Conservation (phyloP, 2,113 vertebrate genomes). For the Sphyrna mokarran region DNA sequence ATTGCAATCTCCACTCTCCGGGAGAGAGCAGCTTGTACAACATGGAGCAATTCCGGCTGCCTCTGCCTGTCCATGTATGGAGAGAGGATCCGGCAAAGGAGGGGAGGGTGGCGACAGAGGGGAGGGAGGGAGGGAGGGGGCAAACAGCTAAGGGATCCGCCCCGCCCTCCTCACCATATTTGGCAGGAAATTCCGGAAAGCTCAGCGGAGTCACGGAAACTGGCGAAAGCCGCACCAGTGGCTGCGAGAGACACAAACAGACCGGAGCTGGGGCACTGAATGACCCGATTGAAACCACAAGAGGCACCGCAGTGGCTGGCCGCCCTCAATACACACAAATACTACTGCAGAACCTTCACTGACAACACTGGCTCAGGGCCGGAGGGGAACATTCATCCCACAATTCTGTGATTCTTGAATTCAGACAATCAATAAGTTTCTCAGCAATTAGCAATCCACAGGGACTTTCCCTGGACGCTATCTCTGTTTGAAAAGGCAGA, state of each 20-base stretch:
- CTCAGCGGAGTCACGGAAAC: not conserved
- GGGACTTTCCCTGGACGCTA: not conserved
- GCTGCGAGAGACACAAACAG: slow-evolving; percentile 1
- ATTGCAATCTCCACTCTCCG: too few relatives aligned
- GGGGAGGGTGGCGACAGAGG: not conserved
- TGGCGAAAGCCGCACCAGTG: not conserved
- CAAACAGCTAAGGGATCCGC: too few relatives aligned
- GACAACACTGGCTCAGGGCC: not conserved
- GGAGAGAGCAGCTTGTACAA: too few relatives aligned
- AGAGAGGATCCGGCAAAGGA: not conserved
- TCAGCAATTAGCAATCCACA: not conserved
- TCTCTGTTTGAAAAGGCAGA: not conserved
- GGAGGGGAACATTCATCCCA: too few relatives aligned
- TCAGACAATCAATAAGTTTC: not conserved
- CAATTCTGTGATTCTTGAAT: too few relatives aligned
- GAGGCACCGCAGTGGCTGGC: not conserved
- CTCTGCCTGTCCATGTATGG: slow-evolving; percentile 21
- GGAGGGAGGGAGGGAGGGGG: not conserved
- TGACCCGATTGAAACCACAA: not conserved
- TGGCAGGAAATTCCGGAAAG: slow-evolving; percentile 26
- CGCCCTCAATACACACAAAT: not conserved
- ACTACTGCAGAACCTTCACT: not conserved
- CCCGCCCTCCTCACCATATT: not conserved
- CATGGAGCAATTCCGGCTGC: slow-evolving; percentile 10
- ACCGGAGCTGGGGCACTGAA: not conserved